phyloP scores from a whole-genome alignment of 1,140 invertebrate species.

The Frieseomelitta varia region DNA sequence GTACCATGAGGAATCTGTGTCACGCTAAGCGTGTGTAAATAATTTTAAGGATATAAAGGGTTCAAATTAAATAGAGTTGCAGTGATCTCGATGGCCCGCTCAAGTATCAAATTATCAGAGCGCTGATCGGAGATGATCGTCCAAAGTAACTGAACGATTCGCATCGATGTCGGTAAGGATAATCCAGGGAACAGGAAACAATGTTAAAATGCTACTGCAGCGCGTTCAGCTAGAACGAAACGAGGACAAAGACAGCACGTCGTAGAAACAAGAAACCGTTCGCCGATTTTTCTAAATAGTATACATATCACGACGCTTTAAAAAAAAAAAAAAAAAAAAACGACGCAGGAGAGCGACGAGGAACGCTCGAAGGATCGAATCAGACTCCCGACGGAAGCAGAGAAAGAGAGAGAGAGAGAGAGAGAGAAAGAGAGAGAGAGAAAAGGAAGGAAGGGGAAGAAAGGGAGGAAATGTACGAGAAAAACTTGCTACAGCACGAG shows the following conservation, averaged over 20 bases:
- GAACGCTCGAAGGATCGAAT: not conserved
- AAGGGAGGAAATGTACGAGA: conserved; percentile 53
- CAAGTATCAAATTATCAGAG: not conserved
- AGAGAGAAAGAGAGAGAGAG: not conserved
- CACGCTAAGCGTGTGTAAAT: no score
- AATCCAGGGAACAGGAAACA: not conserved
- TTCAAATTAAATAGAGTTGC: no score
- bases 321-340: no score
- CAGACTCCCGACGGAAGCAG: not conserved
- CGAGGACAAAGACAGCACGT: not conserved
- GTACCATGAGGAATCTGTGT: no score
- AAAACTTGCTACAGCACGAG: conserved; percentile 12
- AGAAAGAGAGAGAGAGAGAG: no score
- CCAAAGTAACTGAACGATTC: not conserved
- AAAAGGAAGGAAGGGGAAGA: conserved; percentile 5
- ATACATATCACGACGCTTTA: conserved; percentile 45
- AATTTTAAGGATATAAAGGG: no score
- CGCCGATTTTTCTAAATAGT: conserved; percentile 14
- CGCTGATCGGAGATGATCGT: not conserved
- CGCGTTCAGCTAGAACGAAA: no score
- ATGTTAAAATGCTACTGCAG: not conserved
- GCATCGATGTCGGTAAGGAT: not conserved
- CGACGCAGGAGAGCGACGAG: no score
- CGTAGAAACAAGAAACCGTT: not conserved
- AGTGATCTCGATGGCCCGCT: no score